Evolutionary conservation across 2,888 invertebrate genomes (phyloP).

Genomic region (Cecidostiba fungosa): DNA sequence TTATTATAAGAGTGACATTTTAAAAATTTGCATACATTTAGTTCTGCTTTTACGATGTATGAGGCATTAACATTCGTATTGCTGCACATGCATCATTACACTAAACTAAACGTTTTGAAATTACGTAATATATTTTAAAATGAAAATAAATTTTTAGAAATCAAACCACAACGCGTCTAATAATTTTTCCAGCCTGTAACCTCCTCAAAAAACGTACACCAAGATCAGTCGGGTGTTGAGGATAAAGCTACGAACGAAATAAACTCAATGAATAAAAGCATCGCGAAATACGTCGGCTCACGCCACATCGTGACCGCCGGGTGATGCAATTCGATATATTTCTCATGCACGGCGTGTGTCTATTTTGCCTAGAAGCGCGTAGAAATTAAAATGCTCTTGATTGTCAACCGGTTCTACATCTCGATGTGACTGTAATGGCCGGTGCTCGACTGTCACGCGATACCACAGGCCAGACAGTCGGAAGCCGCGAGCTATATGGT

Average conservation of each 20-base stretch:
- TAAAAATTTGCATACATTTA: neutral
- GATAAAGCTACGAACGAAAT: too few relatives aligned
- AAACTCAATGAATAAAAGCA: neutral
- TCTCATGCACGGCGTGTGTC: neutral
- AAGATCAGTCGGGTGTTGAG: neutral
- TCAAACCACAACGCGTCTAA: neutral
- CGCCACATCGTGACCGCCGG: neutral
- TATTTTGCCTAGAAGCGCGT: slow-evolving; percentile 13
- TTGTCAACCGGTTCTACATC: slow-evolving; percentile 27
- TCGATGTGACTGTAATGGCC: neutral
- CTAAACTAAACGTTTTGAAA: too few relatives aligned
- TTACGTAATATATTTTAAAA: too few relatives aligned
- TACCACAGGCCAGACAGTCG: neutral
- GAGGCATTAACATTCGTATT: too few relatives aligned
- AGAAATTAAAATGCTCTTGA: slow-evolving; percentile 54
- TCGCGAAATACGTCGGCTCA: slow-evolving; percentile 1
- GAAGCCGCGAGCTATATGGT: neutral
- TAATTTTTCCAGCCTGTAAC: neutral
- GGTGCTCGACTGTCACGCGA: neutral
- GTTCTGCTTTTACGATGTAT: too few relatives aligned
- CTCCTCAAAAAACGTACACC: neutral
- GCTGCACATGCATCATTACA: too few relatives aligned
- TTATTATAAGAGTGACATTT: neutral
- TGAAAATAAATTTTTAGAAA: neutral
- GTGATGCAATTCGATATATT: neutral